Percentiles rank a stretch among this genome's conserved stretches.
These are phyloP conservation scores for Brachypterus glaber DNA, from an alignment of 2,888 invertebrate genomes.

Conservation along the genomic window DNA sequence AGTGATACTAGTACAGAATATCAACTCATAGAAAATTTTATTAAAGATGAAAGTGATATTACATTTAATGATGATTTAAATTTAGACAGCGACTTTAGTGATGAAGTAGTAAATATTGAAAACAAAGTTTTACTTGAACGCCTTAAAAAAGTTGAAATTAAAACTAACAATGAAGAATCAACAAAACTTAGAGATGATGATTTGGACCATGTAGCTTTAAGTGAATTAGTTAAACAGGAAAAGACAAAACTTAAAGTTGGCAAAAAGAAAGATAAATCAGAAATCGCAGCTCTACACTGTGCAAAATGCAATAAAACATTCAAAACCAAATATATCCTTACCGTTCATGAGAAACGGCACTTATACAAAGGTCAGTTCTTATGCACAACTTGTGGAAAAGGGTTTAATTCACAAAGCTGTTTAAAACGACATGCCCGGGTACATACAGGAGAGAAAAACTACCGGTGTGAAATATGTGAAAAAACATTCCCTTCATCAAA, in stretches of 20 bases:
- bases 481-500: constrained; percentile 28
- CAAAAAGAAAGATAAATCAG: constrained; percentile 9
- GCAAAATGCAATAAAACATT: constrained; percentile 29
- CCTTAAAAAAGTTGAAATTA: constrained; percentile 4
- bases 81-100: constrained; percentile 1
- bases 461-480: constrained; percentile 26
- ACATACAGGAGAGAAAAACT: constrained; percentile 30
- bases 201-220: constrained; percentile 3
- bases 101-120: constrained; percentile 4
- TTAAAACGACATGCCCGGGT: constrained; percentile 26
- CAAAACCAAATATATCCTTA: constrained; percentile 29
- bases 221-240: constrained; percentile 11
- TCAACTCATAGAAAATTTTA: background rate
- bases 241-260: constrained; percentile 10
- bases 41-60: constrained; percentile 1
- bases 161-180: background rate
- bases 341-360: constrained; percentile 27
- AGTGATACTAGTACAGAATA: background rate
- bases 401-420: constrained; percentile 28
- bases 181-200: constrained; percentile 4
- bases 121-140: background rate
- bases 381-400: constrained; percentile 28
- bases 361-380: constrained; percentile 30
- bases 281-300: constrained; percentile 4
- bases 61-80: background rate